A percentile compares a stretch with the other conserved stretches of the same genome.
Evolutionary conservation across 2,888 invertebrate genomes (phyloP).

Genomic region (Hololepta plana): DNA sequence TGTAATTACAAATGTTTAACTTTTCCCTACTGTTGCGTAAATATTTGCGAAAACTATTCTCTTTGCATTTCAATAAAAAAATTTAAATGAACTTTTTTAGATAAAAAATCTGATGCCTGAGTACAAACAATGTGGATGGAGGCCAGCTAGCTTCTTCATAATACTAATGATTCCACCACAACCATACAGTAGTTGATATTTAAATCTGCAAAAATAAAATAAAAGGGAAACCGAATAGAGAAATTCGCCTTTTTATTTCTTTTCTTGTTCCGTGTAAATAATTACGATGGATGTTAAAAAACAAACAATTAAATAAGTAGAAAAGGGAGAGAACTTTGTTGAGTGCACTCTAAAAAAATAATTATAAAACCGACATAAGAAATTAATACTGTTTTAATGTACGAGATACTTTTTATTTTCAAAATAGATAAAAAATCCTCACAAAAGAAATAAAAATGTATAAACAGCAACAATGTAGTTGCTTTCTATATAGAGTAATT

Average conservation of each 20-base stretch:
- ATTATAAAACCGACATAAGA: no score
- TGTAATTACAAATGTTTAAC: constrained; percentile 6
- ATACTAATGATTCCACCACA: constrained; percentile 8
- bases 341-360: no score
- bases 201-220: constrained; percentile 5
- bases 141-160: constrained; percentile 33
- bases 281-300: no score
- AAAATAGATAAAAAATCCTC: no score
- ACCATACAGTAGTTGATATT: constrained; percentile 12
- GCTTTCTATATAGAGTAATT: no score
- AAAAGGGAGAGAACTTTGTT: no score
- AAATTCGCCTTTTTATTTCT: no score
- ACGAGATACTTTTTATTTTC: constrained; percentile 2
- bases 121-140: constrained; percentile 83
- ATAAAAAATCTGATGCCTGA: constrained; percentile 26
- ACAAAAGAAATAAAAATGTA: no score
- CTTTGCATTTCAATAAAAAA: background rate
- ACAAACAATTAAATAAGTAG: no score
- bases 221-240: constrained; percentile 1
- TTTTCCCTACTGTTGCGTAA: constrained; percentile 1
- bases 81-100: constrained; percentile 3
- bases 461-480: no score
- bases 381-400: constrained; percentile 8
- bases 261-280: no score
- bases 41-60: background rate